Evolutionary conservation across 1,140 invertebrate genomes (phyloP).

Genomic region (Ceratina australensis): DNA sequence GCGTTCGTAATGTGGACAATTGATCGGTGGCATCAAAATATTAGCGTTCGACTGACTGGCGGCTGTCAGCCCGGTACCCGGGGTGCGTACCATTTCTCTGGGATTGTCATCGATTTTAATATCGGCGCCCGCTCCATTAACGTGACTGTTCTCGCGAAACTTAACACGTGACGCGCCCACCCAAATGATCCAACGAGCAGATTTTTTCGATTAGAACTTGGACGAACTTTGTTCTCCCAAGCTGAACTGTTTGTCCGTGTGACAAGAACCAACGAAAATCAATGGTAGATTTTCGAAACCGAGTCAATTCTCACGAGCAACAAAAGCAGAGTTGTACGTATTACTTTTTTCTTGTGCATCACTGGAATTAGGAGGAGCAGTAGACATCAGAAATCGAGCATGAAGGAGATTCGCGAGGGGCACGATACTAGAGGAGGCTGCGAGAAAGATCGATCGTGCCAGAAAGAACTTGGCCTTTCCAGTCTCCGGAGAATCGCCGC

Average conservation of each 20-base stretch:
- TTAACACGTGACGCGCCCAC: background rate
- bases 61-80: slow-evolving; percentile 13
- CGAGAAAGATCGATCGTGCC: slow-evolving; percentile 54
- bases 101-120: slow-evolving; percentile 42
- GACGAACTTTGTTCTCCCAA: no score
- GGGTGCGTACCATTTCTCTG: background rate
- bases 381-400: background rate
- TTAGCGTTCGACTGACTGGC: slow-evolving; percentile 28
- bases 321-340: no score
- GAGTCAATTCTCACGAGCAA: no score
- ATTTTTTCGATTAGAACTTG: background rate
- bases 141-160: background rate
- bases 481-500: slow-evolving; percentile 60
- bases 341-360: no score
- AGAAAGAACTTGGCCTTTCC: slow-evolving; percentile 59
- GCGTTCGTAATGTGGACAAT: slow-evolving; percentile 28
- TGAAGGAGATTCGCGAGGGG: background rate
- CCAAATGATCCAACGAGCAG: slow-evolving; percentile 8
- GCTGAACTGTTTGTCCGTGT: no score
- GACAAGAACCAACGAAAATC: no score
- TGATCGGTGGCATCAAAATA: slow-evolving; percentile 39
- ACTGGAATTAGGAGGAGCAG: background rate
- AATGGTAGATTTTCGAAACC: no score
- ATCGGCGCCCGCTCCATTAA: slow-evolving; percentile 29
- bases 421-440: slow-evolving; percentile 14